Evolutionary conservation across 1,140 invertebrate genomes (phyloP).

Genomic region (Trichoplusia ni): DNA sequence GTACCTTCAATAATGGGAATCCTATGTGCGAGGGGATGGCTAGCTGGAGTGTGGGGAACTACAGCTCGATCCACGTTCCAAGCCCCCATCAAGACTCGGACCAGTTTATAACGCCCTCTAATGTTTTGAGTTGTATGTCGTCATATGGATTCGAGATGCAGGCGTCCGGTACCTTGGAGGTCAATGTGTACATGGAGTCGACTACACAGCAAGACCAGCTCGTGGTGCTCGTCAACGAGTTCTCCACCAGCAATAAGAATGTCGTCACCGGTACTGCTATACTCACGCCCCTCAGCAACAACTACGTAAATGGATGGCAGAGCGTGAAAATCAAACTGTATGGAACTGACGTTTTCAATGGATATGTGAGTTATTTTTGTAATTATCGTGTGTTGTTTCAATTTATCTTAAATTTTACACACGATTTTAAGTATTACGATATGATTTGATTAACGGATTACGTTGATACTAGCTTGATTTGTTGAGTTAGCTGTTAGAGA

Average conservation of each 20-base stretch:
- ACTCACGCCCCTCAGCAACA: conserved; percentile 17
- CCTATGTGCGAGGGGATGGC: conserved; percentile 33
- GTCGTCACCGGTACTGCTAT: conserved; percentile 35
- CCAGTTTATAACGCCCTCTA: conserved; percentile 41
- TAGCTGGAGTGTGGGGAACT: conserved; percentile 44
- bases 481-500: too few relatives aligned
- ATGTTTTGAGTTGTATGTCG: conserved; percentile 42
- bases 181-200: conserved; percentile 49
- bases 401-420: neutral
- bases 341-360: conserved; percentile 20
- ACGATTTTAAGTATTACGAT: too few relatives aligned
- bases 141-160: conserved; percentile 44
- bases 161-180: conserved; percentile 42
- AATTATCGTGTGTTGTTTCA: neutral
- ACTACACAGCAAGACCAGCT: conserved; percentile 39
- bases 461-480: too few relatives aligned
- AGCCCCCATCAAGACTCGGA: conserved; percentile 41
- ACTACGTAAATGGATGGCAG: conserved; percentile 34
- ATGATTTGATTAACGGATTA: too few relatives aligned
- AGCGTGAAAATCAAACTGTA: conserved; percentile 19
- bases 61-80: conserved; percentile 31
- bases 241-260: conserved; percentile 35
- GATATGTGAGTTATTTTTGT: conserved; percentile 28
- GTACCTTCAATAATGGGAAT: conserved; percentile 12
- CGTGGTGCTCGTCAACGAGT: conserved; percentile 44